Evolutionary conservation across 2,113 vertebrate species (phyloP).

Genomic region (Hepsetus odoe): DNA sequence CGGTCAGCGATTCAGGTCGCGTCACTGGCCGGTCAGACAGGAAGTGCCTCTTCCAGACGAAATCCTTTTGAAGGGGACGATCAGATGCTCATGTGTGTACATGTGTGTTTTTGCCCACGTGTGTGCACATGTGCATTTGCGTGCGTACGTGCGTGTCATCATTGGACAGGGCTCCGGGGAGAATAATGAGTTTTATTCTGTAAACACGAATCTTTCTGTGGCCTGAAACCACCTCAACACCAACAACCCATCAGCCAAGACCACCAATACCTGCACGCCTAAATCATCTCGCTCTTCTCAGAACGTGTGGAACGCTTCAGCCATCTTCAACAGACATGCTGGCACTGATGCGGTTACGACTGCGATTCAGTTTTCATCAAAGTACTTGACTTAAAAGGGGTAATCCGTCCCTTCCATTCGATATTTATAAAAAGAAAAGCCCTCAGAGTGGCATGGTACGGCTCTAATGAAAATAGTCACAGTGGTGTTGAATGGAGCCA

Average conservation of each 20-base stretch:
- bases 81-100: neutral
- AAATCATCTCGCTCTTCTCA: no score
- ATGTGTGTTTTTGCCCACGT: neutral
- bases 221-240: neutral
- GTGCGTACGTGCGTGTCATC: neutral
- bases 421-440: no score
- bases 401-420: no score
- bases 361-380: no score
- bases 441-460: no score
- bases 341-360: no score
- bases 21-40: neutral
- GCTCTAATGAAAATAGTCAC: no score
- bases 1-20: neutral
- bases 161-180: neutral
- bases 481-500: no score
- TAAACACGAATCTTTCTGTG: conserved; percentile 7
- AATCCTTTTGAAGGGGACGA: neutral
- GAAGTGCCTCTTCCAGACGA: neutral
- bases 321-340: no score
- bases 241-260: neutral
- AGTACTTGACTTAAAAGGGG: no score
- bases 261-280: no score
- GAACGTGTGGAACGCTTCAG: no score
- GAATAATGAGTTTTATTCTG: neutral
- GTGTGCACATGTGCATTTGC: neutral